A percentile compares a stretch with the other conserved stretches of the same genome.
phyloP scores from a whole-genome alignment of 2,888 invertebrate species.

The Pseudeuparius sepicola region DNA sequence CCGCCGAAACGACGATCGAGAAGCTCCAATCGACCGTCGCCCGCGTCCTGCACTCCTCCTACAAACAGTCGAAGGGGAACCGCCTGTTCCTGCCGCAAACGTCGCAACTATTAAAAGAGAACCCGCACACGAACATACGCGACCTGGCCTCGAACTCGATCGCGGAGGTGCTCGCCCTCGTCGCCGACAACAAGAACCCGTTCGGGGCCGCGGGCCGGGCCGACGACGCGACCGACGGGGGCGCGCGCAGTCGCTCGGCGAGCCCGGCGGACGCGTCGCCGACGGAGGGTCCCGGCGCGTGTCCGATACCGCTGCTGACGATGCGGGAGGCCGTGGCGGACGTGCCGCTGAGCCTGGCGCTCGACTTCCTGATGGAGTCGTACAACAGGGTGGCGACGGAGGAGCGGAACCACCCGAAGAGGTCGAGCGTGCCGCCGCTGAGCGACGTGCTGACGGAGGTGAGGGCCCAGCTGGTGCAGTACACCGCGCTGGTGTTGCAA shows the following conservation, averaged over 20 bases:
- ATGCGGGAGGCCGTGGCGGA: conserved; percentile 24
- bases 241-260: conserved; percentile 32
- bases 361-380: conserved; percentile 48
- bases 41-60: conserved; percentile 62
- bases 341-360: conserved; percentile 28
- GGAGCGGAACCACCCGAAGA: conserved; percentile 66
- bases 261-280: conserved; percentile 38
- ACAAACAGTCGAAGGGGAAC: conserved; percentile 43
- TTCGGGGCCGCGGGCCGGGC: background rate
- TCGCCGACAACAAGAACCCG: conserved; percentile 39
- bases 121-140: conserved; percentile 42
- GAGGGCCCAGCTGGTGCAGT: conserved; percentile 46
- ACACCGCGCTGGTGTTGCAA: conserved; percentile 49
- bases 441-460: conserved; percentile 53
- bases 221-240: conserved; percentile 27
- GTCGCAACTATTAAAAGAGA: conserved; percentile 38
- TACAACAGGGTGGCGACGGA: conserved; percentile 64
- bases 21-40: conserved; percentile 55
- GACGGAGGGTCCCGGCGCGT: conserved; percentile 29
- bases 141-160: conserved; percentile 56
- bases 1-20: conserved; percentile 53
- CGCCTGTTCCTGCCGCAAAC: conserved; percentile 42
- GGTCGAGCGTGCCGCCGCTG: conserved; percentile 62
- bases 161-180: conserved; percentile 44
- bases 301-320: conserved; percentile 33